These are phyloP conservation scores for Thumatha senex DNA, from an alignment of 2,888 invertebrate species.

Conservation along the genomic window DNA sequence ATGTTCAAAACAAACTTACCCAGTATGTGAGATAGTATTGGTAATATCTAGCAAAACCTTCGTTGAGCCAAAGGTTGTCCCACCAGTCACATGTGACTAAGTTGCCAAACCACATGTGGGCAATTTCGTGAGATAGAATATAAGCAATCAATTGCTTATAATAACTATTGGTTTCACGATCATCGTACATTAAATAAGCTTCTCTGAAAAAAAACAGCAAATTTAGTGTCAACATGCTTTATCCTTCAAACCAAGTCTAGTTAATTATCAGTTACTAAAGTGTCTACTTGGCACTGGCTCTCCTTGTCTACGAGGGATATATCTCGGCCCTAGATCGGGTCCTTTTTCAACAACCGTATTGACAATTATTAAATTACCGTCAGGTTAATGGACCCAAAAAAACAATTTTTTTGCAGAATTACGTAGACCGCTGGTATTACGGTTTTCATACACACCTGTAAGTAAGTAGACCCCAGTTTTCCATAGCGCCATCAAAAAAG, in stretches of 20 bases:
- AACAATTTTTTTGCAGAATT: too few species aligned
- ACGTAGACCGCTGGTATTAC: too few species aligned
- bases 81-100: conserved; percentile 86
- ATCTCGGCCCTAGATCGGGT: too few species aligned
- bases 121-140: conserved; percentile 87
- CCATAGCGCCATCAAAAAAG: conserved; percentile 91
- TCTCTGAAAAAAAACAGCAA: conserved; percentile 52
- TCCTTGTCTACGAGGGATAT: too few species aligned
- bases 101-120: conserved; percentile 90
- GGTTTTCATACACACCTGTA: conserved; percentile 79
- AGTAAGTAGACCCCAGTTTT: conserved; percentile 92
- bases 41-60: conserved; percentile 88
- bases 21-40: conserved; percentile 86
- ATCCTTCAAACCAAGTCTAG: too few species aligned
- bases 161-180: conserved; percentile 59
- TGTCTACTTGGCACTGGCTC: too few species aligned
- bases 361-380: too few species aligned
- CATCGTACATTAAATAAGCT: conserved; percentile 73
- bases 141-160: conserved; percentile 82
- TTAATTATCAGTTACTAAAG: too few species aligned
- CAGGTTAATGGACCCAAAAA: too few species aligned
- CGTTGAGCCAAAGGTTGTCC: conserved; percentile 85
- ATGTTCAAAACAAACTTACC: conserved; percentile 55
- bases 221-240: too few species aligned
- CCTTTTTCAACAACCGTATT: too few species aligned